Percentiles rank a stretch among this genome's conserved stretches.
Conservation (phyloP, 2,797 vertebrate genomes). For the Gallinago nigripennis region DNA sequence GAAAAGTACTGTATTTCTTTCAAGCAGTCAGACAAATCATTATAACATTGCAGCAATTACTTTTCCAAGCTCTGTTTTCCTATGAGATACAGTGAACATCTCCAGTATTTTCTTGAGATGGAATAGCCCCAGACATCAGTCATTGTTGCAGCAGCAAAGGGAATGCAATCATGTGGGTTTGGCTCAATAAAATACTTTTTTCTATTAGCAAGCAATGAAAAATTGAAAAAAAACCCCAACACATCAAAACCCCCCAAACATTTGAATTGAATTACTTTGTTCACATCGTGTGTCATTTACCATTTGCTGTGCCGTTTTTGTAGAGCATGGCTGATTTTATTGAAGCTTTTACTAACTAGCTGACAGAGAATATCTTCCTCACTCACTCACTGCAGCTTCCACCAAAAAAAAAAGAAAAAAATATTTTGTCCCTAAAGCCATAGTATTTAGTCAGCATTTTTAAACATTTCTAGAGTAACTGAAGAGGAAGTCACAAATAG, state of each 20-base stretch:
- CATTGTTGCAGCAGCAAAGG: not conserved
- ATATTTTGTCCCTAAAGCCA: not conserved
- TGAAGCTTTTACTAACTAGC: not conserved
- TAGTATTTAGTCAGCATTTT: constrained; percentile 54
- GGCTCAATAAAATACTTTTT: not conserved
- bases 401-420: not conserved
- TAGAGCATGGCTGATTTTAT: not conserved
- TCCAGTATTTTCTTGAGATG: not conserved
- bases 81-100: not conserved
- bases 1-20: not conserved
- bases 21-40: not conserved
- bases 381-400: not conserved
- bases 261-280: not conserved
- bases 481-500: constrained; percentile 55
- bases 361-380: not conserved
- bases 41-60: not conserved
- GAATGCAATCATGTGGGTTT: not conserved
- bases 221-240: not conserved
- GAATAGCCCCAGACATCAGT: not conserved
- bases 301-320: not conserved
- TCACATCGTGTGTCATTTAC: not conserved
- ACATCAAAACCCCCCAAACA: rapidly evolving
- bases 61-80: not conserved
- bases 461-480: constrained; percentile 54
- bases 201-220: not conserved